Percentiles rank a stretch among this genome's conserved stretches.
Conservation (phyloP, 2,888 invertebrate species). For the Linyphia triangularis region DNA sequence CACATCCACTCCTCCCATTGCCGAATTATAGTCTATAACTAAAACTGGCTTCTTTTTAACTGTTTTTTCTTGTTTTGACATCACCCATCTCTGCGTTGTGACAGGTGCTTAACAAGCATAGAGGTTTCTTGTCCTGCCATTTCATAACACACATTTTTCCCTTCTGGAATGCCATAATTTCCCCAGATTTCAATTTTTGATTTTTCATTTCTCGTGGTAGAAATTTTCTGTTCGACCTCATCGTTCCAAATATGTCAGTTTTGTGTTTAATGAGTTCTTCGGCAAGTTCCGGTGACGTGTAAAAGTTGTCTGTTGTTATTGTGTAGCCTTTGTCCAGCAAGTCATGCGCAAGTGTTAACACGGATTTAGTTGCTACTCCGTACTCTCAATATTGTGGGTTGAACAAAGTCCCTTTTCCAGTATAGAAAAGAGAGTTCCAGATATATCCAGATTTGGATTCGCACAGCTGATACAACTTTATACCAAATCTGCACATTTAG, state of each 20-base stretch:
- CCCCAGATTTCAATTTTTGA: constrained; percentile 31
- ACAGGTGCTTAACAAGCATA: neutral
- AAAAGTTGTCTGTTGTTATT: constrained; percentile 72
- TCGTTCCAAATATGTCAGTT: constrained; percentile 14
- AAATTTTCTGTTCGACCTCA: neutral
- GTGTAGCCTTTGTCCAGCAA: constrained; percentile 49
- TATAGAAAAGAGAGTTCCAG: constrained; percentile 7
- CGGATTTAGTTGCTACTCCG: constrained; percentile 4
- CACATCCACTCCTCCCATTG: constrained; percentile 33
- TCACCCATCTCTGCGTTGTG: neutral
- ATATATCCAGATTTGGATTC: constrained; percentile 10
- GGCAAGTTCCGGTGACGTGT: constrained; percentile 9
- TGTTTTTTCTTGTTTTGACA: neutral
- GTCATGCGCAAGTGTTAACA: constrained; percentile 27
- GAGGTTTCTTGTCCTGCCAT: constrained; percentile 40
- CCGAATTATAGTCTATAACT: neutral
- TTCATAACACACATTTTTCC: constrained; percentile 23
- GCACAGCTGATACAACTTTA: constrained; percentile 5
- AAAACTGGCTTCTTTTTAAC: neutral
- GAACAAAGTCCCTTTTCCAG: constrained; percentile 6
- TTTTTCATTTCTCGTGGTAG: no score
- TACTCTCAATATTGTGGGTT: neutral
- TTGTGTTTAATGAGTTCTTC: no score
- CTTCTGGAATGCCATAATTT: constrained; percentile 30
- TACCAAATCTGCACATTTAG: neutral